Conservation (phyloP, 2,113 vertebrate genomes). For the Equus przewalskii region DNA sequence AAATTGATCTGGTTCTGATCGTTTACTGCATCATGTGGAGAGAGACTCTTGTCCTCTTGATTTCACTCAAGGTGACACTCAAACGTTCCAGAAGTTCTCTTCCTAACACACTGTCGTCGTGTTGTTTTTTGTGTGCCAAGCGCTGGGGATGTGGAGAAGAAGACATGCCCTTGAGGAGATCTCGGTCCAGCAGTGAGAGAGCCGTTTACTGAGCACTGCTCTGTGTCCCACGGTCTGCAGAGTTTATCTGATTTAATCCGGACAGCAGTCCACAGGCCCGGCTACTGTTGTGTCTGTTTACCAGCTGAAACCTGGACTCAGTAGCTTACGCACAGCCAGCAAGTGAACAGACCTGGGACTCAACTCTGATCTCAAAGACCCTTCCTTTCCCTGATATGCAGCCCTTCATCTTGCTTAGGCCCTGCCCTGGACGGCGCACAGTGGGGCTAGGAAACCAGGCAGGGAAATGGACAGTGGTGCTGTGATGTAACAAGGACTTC, state of each 20-base stretch:
- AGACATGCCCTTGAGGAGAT: not conserved
- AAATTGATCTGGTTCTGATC: not conserved
- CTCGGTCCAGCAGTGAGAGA: fast-evolving
- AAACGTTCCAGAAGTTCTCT: not conserved
- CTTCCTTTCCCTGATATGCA: fast-evolving
- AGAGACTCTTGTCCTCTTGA: not conserved
- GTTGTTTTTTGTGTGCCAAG: not conserved
- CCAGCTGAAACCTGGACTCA: too few relatives aligned
- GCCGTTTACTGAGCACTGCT: fast-evolving
- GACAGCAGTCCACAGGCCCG: fast-evolving
- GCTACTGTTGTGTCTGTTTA: not conserved
- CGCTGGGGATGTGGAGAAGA: fast-evolving
- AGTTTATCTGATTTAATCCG: too few relatives aligned
- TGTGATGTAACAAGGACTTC: not conserved
- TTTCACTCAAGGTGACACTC: too few relatives aligned
- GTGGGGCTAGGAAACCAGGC: not conserved
- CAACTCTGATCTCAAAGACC: not conserved
- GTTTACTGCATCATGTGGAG: fast-evolving
- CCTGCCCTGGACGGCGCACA: too few relatives aligned
- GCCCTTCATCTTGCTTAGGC: fast-evolving
- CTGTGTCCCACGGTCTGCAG: fast-evolving
- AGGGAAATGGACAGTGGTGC: not conserved
- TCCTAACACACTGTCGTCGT: not conserved
- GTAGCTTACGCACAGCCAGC: fast-evolving
- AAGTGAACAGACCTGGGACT: not conserved